Evolutionary conservation across 1,140 invertebrate species (phyloP).

Genomic region (Macrobrachium nipponense): DNA sequence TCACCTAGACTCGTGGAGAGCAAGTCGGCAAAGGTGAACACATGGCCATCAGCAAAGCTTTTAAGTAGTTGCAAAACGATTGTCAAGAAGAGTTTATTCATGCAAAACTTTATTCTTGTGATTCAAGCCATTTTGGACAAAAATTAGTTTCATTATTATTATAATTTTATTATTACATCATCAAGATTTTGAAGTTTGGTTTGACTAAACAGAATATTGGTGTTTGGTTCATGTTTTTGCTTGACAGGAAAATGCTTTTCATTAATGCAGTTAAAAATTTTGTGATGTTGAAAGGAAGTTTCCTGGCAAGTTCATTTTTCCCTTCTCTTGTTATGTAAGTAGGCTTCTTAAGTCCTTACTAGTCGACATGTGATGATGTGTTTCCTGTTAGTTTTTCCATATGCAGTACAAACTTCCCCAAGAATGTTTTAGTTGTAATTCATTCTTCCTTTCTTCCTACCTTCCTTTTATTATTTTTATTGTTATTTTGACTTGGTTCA

Average conservation of each 20-base stretch:
- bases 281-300: slow-evolving; percentile 45
- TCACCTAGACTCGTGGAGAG: slow-evolving; percentile 42
- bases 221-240: slow-evolving; percentile 55
- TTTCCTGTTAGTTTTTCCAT: slow-evolving; percentile 62
- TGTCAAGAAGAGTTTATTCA: slow-evolving; percentile 44
- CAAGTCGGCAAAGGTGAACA: slow-evolving; percentile 42
- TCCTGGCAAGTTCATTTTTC: slow-evolving; percentile 33
- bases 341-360: slow-evolving; percentile 62
- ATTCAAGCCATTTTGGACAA: slow-evolving; percentile 40
- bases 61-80: slow-evolving; percentile 35
- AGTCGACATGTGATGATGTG: slow-evolving; percentile 64
- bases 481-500: slow-evolving; percentile 50
- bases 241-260: slow-evolving; percentile 38
- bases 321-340: slow-evolving; percentile 48
- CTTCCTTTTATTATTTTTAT: slow-evolving; percentile 31
- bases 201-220: slow-evolving; percentile 46
- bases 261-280: slow-evolving; percentile 38
- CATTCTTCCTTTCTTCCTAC: slow-evolving; percentile 4
- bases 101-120: slow-evolving; percentile 57
- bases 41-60: slow-evolving; percentile 35
- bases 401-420: slow-evolving; percentile 64
- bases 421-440: slow-evolving; percentile 56
- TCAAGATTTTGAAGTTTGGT: slow-evolving; percentile 49
- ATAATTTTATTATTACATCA: not conserved
- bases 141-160: slow-evolving; percentile 33